Percentiles rank a stretch among this genome's conserved stretches.
Evolutionary conservation across 1,140 invertebrate species (phyloP).

Genomic region (Eriocheir sinensis): DNA sequence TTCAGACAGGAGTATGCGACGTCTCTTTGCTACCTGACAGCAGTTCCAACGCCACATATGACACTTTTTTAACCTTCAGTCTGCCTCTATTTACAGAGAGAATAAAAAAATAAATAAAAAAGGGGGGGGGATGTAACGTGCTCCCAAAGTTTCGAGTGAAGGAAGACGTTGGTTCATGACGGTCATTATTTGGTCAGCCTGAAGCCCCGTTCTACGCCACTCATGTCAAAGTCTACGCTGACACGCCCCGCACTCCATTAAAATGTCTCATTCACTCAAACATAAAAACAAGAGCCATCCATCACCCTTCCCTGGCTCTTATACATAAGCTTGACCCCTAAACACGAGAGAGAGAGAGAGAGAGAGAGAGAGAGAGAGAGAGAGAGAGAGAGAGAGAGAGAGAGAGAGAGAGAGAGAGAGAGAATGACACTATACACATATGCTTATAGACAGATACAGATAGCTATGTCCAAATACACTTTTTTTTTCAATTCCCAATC

Average conservation of each 20-base stretch:
- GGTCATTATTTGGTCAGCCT: neutral
- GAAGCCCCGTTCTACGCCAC: neutral
- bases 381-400: neutral
- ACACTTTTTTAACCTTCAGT: too few relatives aligned
- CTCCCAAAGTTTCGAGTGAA: too few relatives aligned
- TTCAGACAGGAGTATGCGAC: too few relatives aligned
- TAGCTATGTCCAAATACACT: too few relatives aligned
- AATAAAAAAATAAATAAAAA: neutral
- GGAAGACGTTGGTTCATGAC: neutral
- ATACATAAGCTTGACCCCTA: too few relatives aligned
- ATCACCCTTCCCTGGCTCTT: neutral
- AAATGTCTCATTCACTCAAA: constrained; percentile 26
- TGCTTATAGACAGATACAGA: too few relatives aligned
- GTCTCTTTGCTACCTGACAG: too few relatives aligned
- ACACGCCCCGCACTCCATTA: neutral
- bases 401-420: neutral
- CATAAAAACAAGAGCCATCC: neutral
- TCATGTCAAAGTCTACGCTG: neutral
- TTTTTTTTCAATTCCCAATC: too few relatives aligned
- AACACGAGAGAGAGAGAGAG: too few relatives aligned
- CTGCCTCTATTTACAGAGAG: too few relatives aligned
- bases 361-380: neutral
- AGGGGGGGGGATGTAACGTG: too few relatives aligned
- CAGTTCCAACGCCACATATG: too few relatives aligned
- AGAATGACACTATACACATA: neutral